Conservation (phyloP, 1,140 invertebrate genomes). For the Scaptomyza graminum region DNA sequence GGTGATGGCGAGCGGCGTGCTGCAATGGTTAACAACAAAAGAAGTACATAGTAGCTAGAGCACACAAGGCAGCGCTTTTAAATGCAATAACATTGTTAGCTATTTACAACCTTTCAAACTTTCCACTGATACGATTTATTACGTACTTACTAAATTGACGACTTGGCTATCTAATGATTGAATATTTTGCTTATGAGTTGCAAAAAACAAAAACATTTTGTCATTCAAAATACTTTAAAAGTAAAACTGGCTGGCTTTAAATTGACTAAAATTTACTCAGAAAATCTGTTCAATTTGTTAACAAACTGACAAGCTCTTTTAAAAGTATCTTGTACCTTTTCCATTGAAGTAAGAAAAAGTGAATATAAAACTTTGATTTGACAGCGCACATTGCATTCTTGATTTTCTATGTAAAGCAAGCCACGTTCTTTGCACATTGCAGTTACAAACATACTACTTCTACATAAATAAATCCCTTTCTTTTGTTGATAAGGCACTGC, state of each 20-base stretch:
- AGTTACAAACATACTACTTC: neutral
- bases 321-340: neutral
- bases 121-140: neutral
- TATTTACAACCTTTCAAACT: neutral
- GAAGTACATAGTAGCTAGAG: slow-evolving; percentile 18
- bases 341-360: neutral
- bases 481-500: neutral
- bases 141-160: neutral
- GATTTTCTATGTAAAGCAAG: neutral
- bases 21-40: slow-evolving; percentile 43
- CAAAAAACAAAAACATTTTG: no score
- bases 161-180: no score
- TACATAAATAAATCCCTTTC: neutral
- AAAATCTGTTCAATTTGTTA: neutral
- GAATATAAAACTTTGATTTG: neutral
- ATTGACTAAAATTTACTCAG: no score
- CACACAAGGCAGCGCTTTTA: slow-evolving; percentile 4
- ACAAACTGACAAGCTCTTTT: neutral
- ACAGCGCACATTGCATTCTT: neutral
- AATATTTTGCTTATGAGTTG: no score
- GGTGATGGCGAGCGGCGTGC: slow-evolving; percentile 75
- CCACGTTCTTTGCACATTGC: neutral
- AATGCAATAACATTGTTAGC: neutral
- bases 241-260: no score
- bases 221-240: no score